phyloP scores from a whole-genome alignment of 2,888 invertebrate genomes.

The Frankliniella intonsa region DNA sequence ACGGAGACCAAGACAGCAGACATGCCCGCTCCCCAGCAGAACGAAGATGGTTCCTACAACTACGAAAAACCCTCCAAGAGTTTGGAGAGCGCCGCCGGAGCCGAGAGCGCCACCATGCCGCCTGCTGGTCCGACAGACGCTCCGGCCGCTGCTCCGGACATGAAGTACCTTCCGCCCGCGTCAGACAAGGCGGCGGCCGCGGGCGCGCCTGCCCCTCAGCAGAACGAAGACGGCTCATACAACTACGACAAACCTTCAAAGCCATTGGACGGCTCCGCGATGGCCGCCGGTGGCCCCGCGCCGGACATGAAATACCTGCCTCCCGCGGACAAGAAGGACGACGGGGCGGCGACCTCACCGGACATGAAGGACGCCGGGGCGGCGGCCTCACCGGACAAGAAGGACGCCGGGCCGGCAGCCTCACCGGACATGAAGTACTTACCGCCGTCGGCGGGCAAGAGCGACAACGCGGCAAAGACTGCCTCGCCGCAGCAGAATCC shows the following conservation, averaged over 20 bases:
- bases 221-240: conserved; percentile 9
- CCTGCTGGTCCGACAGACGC: not conserved
- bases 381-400: not conserved
- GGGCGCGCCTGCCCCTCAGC: not conserved
- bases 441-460: not conserved
- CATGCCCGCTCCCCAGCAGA: not conserved
- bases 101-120: not conserved
- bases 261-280: not conserved
- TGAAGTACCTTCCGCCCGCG: not conserved
- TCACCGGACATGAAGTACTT: not conserved
- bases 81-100: not conserved
- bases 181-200: not conserved
- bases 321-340: not conserved
- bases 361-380: not conserved
- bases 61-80: not conserved
- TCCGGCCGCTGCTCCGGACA: not conserved
- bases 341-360: not conserved
- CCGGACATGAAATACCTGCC: not conserved
- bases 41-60: conserved; percentile 3
- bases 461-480: not conserved
- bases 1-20: not conserved
- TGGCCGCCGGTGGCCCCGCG: not conserved
- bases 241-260: not conserved
- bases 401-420: not conserved
- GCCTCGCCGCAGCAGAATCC: not conserved